Percentiles rank a stretch among this genome's conserved stretches.
Conservation (phyloP, 2,113 vertebrate genomes). For the Ageneiosus marmoratus region DNA sequence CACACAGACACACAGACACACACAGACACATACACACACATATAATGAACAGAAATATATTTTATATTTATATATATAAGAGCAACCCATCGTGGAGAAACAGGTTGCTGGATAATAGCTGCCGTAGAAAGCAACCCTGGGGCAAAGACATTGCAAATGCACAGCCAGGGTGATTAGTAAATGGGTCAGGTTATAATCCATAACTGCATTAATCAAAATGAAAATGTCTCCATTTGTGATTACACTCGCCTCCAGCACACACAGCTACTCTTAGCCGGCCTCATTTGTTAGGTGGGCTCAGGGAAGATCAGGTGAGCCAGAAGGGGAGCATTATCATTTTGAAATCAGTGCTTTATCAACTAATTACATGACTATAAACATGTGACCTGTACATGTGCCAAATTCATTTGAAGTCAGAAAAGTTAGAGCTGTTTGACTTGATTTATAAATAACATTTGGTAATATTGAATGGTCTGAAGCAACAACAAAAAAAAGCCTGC, state of each 20-base stretch:
- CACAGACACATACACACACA: neutral
- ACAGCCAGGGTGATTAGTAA: conserved; percentile 66
- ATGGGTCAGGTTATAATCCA: conserved; percentile 75
- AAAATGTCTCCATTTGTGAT: conserved; percentile 70
- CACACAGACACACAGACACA: too few species aligned
- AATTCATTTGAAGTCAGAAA: conserved; percentile 20
- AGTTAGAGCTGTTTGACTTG: neutral
- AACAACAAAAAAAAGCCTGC: neutral
- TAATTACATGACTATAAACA: conserved; percentile 30
- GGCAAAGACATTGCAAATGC: conserved; percentile 54
- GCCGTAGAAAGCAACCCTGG: conserved; percentile 47
- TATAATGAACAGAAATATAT: too few species aligned
- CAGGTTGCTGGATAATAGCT: conserved; percentile 2
- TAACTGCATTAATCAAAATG: conserved; percentile 70
- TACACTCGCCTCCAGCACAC: conserved; percentile 57
- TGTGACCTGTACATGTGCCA: neutral
- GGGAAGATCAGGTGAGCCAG: conserved; percentile 36
- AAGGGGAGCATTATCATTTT: neutral
- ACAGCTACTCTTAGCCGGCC: conserved; percentile 33
- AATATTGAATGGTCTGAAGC: neutral
- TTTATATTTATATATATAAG: neutral
- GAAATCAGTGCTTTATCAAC: conserved; percentile 27
- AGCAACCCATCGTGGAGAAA: neutral
- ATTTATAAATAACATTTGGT: conserved; percentile 1
- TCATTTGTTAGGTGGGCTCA: conserved; percentile 41